Conservation (phyloP, 23 tunicate species). For the Styela clava region DNA sequence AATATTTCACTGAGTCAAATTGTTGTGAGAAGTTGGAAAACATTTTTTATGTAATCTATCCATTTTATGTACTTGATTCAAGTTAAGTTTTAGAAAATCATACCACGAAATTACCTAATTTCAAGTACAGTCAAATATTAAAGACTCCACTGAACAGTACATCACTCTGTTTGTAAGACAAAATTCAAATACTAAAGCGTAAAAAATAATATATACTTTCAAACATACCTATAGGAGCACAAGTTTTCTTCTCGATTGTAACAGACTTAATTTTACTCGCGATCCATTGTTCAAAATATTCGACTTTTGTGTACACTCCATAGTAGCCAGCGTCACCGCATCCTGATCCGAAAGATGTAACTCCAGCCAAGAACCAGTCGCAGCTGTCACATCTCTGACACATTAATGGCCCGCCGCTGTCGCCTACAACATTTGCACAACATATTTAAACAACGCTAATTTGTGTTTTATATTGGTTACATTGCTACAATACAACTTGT, state of each 20-base stretch:
- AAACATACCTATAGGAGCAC: slow-evolving; percentile 36
- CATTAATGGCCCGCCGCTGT: slow-evolving; percentile 82
- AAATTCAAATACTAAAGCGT: too few relatives aligned
- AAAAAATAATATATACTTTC: too few relatives aligned
- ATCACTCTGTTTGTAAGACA: too few relatives aligned
- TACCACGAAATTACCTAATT: too few relatives aligned
- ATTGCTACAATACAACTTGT: too few relatives aligned
- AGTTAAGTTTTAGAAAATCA: too few relatives aligned
- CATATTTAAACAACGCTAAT: not conserved
- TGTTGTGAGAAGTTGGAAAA: not conserved
- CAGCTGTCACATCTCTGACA: slow-evolving; percentile 62
- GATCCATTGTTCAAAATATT: slow-evolving; percentile 64
- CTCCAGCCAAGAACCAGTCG: slow-evolving; percentile 67
- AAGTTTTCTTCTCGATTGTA: slow-evolving; percentile 15
- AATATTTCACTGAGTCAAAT: not conserved
- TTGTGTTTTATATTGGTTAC: not conserved
- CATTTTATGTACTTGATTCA: too few relatives aligned
- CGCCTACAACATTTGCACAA: slow-evolving; percentile 59
- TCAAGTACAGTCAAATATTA: too few relatives aligned
- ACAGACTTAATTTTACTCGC: slow-evolving; percentile 4
- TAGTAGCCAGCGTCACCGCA: slow-evolving; percentile 56
- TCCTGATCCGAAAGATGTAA: slow-evolving; percentile 60
- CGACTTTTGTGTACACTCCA: slow-evolving; percentile 76
- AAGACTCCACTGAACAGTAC: too few relatives aligned
- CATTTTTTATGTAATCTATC: too few relatives aligned